Evolutionary conservation across 2,113 vertebrate species (phyloP), one percentile per base, ranked within the genome.

Genomic region (Morone chrysops): DNA sequence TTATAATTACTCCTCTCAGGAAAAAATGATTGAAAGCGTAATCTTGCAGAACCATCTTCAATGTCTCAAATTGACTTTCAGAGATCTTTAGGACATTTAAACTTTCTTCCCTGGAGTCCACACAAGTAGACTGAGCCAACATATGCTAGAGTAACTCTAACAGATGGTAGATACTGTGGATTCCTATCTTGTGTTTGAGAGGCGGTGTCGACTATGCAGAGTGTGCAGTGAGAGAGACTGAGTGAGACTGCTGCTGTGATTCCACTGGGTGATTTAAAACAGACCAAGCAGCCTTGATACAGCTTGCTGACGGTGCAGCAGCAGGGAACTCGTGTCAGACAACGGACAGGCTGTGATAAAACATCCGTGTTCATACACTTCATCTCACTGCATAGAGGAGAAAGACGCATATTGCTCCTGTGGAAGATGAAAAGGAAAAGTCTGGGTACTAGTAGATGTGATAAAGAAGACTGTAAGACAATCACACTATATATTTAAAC

Each of bases 301-400:
- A 59, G 78, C 60, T 18, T 86, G 88, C 90, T 92, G 90, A 90
- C 56, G 40, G 14, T 65, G 90, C 84, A 90, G 86, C 73, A 70
- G 85, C 78, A 48, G 77, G 61, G 69, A 85, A 56, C 67, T 16
- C 8, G 56, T 78, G 84, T 75, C 84, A 80, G 43, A 85, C 70
- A 67, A 60, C 17, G 25, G 75, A 87, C 60, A 70, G 65, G 75
- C 67, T 57, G 86, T 16, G 57, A 88, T 85, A 82, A 88, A 92
- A 62, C 70, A 86, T 77, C 68, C 45, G 53, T 25, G 50, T 60
- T 74, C 62, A 85, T 31, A 67, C 76, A 38, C 68, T 45, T 81
- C 10, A 73, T 71, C 73, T 72, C 25, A 36, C 67, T 47, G 66
- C 51, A 59, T 8, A 3, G 54, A 40, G 43, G 51, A 75, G 56